A percentile compares a stretch with the other conserved stretches of the same genome.
phyloP scores from a whole-genome alignment of 2,797 vertebrate genomes.

The Myotis findleyi region DNA sequence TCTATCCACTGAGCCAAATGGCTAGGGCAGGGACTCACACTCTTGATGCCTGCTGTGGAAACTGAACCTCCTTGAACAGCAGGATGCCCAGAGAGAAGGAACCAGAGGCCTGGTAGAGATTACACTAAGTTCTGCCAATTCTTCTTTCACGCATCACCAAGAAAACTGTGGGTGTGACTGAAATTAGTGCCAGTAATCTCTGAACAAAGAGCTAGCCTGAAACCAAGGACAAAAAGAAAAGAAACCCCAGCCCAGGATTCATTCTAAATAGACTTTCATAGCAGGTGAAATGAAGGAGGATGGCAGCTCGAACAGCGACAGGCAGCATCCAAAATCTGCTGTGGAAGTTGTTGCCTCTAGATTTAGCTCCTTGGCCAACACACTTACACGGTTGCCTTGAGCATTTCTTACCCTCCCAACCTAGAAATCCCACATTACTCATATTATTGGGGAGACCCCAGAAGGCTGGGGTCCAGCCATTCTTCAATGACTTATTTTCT shows the following conservation, averaged over 20 bases:
- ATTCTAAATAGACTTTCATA: neutral
- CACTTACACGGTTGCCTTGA: neutral
- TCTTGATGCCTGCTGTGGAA: neutral
- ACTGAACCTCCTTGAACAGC: neutral
- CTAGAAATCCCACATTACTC: fast-evolving
- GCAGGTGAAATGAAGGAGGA: neutral
- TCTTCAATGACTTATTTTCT: neutral
- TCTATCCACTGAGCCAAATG: too few species aligned
- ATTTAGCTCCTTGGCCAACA: neutral
- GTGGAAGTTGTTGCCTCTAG: neutral
- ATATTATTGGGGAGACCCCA: neutral
- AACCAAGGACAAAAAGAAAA: neutral
- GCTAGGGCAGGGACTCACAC: too few species aligned
- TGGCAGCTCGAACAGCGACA: neutral
- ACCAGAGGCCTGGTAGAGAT: neutral
- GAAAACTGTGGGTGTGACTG: neutral
- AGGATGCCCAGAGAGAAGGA: neutral
- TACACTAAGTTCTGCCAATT: neutral
- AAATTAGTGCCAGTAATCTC: neutral
- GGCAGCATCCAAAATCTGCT: neutral
- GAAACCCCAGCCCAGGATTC: neutral
- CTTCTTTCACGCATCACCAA: neutral
- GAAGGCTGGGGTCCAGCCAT: neutral
- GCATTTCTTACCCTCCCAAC: neutral
- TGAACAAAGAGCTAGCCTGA: neutral